Evolutionary conservation across 2,113 vertebrate species (phyloP).

Genomic region (Podilymbus podiceps): DNA sequence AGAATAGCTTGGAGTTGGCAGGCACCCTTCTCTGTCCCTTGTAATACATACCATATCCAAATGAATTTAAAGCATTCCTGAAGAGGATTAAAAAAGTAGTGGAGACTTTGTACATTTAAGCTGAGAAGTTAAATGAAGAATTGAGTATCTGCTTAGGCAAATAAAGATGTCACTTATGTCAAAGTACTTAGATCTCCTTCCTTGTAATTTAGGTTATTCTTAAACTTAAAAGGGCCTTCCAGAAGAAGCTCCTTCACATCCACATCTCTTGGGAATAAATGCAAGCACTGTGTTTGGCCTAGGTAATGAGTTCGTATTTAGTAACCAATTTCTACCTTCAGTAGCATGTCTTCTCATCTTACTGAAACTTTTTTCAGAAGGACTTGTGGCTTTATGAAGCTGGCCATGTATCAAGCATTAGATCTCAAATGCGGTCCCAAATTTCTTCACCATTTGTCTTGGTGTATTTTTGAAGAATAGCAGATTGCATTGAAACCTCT

Average conservation of each 20-base stretch:
- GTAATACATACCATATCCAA: neutral
- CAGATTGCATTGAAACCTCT: neutral
- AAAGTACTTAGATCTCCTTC: neutral
- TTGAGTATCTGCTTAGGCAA: neutral
- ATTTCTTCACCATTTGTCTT: neutral
- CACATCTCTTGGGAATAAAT: neutral
- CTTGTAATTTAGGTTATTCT: neutral
- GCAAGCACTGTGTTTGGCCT: neutral
- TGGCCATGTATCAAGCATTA: neutral
- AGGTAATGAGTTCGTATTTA: neutral
- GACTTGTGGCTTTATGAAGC: neutral
- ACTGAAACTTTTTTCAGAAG: neutral
- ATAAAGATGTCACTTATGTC: neutral
- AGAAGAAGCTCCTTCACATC: neutral
- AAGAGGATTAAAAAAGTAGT: neutral
- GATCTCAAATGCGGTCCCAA: neutral
- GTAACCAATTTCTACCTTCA: neutral
- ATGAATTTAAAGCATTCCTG: neutral
- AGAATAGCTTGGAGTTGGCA: neutral
- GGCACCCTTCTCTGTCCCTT: neutral
- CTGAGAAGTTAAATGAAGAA: neutral
- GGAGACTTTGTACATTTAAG: neutral
- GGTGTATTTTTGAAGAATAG: neutral
- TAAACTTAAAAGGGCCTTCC: neutral
- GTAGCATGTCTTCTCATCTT: neutral